A percentile compares a stretch with the other conserved stretches of the same genome.
These are phyloP conservation scores for Harlomillsia oculata DNA, from an alignment of 1,140 invertebrate species.

Conservation along the genomic window DNA sequence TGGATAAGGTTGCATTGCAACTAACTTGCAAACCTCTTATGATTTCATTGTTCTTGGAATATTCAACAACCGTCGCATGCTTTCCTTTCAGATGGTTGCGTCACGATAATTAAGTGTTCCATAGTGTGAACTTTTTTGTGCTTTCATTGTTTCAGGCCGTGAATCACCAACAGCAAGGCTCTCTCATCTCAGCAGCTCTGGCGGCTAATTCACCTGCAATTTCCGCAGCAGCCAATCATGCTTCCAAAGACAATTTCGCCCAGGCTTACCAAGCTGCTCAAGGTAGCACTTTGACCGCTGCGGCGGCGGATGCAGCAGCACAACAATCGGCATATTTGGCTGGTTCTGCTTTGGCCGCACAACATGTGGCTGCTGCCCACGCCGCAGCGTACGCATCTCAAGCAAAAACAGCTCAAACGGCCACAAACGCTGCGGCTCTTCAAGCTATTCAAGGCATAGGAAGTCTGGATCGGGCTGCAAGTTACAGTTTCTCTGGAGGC, in stretches of 20 bases:
- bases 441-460: slow-evolving; percentile 26
- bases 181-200: slow-evolving; percentile 12
- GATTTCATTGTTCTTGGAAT: no score
- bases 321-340: slow-evolving; percentile 26
- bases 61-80: no score
- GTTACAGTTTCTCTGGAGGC: slow-evolving; percentile 24
- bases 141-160: slow-evolving; percentile 14
- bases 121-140: neutral
- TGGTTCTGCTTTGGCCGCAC: slow-evolving; percentile 20
- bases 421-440: slow-evolving; percentile 19
- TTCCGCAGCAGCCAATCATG: slow-evolving; percentile 13
- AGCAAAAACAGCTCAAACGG: slow-evolving; percentile 26
- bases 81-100: no score
- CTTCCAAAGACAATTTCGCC: slow-evolving; percentile 28
- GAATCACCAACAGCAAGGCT: slow-evolving; percentile 20
- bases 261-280: slow-evolving; percentile 30
- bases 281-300: slow-evolving; percentile 17
- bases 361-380: slow-evolving; percentile 23
- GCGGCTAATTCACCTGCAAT: slow-evolving; percentile 18
- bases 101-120: no score
- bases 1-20: no score
- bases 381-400: slow-evolving; percentile 12
- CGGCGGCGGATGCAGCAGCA: slow-evolving; percentile 26
- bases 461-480: slow-evolving; percentile 18
- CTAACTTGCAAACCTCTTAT: no score